A percentile compares a stretch with the other conserved stretches of the same genome.
Evolutionary conservation across 2,113 vertebrate species (phyloP).

Genomic region (Notiomystis cincta): DNA sequence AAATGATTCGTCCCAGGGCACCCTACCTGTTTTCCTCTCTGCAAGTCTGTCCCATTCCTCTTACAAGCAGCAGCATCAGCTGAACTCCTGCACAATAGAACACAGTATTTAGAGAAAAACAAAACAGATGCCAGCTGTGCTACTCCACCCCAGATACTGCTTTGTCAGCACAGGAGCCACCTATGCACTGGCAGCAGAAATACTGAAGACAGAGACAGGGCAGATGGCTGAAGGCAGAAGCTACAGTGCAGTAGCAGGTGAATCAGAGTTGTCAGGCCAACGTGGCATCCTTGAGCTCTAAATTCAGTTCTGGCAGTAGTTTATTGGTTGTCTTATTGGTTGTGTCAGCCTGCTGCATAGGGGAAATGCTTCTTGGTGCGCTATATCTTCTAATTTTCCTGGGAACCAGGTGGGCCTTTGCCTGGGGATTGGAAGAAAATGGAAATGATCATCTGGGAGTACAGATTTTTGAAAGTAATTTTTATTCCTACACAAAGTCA

Average conservation of each 20-base stretch:
- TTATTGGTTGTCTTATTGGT: background rate
- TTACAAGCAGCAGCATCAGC: background rate
- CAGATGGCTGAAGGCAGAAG: background rate
- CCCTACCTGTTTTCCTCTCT: background rate
- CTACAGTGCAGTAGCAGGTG: background rate
- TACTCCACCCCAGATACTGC: background rate
- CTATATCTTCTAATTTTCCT: background rate
- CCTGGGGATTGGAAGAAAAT: background rate
- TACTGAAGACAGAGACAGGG: background rate
- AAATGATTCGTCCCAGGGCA: background rate
- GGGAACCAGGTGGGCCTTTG: background rate
- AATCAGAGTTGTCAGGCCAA: background rate
- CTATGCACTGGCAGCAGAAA: background rate
- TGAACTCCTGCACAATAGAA: background rate
- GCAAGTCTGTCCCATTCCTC: background rate
- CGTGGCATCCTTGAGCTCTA: background rate
- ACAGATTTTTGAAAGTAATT: background rate
- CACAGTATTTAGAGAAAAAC: background rate
- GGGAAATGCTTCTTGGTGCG: background rate
- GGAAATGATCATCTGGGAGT: background rate
- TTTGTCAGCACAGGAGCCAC: background rate
- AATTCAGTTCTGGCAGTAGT: background rate
- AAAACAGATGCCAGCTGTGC: background rate
- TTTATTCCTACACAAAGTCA: background rate
- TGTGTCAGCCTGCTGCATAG: background rate